Evolutionary conservation across 2,888 invertebrate species (phyloP).

Genomic region (Diabrotica balteata): DNA sequence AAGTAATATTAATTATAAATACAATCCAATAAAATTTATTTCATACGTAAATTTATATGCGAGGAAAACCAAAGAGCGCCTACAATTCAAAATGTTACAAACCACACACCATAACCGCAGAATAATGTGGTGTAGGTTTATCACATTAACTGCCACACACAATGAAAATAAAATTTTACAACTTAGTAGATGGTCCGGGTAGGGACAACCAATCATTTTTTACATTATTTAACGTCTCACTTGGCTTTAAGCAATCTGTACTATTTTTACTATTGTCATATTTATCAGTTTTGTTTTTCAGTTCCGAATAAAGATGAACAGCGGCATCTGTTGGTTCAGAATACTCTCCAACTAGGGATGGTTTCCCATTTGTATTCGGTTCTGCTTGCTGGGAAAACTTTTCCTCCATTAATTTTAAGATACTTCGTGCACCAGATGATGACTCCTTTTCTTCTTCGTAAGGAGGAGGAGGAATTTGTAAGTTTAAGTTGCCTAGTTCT

Average conservation of each 20-base stretch:
- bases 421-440: conserved; percentile 63
- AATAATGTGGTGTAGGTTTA: too few species aligned
- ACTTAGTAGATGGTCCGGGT: conserved; percentile 45
- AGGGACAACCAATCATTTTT: conserved; percentile 55
- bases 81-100: too few species aligned
- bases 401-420: conserved; percentile 68
- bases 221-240: conserved; percentile 68
- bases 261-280: conserved; percentile 44
- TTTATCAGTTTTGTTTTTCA: conserved; percentile 61
- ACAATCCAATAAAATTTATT: too few species aligned
- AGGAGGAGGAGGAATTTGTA: conserved; percentile 64
- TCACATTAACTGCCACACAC: too few species aligned
- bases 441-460: conserved; percentile 61
- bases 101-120: too few species aligned
- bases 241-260: conserved; percentile 47
- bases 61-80: too few species aligned
- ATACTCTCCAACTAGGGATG: conserved; percentile 63
- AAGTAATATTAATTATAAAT: too few species aligned
- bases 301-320: conserved; percentile 65
- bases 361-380: conserved; percentile 43
- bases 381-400: conserved; percentile 58
- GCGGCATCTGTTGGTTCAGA: conserved; percentile 66
- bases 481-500: conserved; percentile 65
- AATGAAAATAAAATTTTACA: conserved; percentile 16
- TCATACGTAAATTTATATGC: too few species aligned